Evolutionary conservation across 2,113 vertebrate genomes (phyloP).

Genomic region (Tetrax tetrax): DNA sequence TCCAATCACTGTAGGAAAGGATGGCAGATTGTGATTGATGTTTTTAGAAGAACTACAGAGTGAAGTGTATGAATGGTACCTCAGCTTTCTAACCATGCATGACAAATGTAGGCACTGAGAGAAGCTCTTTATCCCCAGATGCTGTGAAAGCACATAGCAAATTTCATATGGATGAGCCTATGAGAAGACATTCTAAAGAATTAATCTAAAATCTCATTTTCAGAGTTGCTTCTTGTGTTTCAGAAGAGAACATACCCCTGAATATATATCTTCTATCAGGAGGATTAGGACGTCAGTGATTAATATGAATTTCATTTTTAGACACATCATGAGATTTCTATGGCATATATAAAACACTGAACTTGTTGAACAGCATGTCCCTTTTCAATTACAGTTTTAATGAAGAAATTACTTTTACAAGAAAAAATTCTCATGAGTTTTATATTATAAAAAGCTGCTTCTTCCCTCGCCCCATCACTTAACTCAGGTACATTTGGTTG

Average conservation of each 20-base stretch:
- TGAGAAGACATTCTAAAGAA: conserved; percentile 36
- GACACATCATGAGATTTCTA: background rate
- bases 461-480: background rate
- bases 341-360: background rate
- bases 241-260: conserved; percentile 27
- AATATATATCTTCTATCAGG: conserved; percentile 58
- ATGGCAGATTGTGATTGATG: conserved; percentile 63
- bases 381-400: conserved; percentile 61
- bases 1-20: conserved; percentile 30
- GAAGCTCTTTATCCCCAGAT: conserved; percentile 43
- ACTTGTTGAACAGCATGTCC: conserved; percentile 37
- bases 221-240: conserved; percentile 48
- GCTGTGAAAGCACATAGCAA: conserved; percentile 31
- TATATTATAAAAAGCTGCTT: conserved; percentile 11
- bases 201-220: conserved; percentile 59
- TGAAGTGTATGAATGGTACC: conserved; percentile 42
- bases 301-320: conserved; percentile 55
- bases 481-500: background rate
- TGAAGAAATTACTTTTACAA: conserved; percentile 55
- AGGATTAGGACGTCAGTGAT: conserved; percentile 56
- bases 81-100: conserved; percentile 48
- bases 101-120: conserved; percentile 3
- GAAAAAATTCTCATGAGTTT: conserved; percentile 27
- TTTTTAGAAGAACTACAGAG: conserved; percentile 63
- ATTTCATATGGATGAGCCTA: conserved; percentile 53